Evolutionary conservation across 2,888 invertebrate species (phyloP), one percentile per base, ranked within the genome.

Genomic region (Orgyia antiqua): DNA sequence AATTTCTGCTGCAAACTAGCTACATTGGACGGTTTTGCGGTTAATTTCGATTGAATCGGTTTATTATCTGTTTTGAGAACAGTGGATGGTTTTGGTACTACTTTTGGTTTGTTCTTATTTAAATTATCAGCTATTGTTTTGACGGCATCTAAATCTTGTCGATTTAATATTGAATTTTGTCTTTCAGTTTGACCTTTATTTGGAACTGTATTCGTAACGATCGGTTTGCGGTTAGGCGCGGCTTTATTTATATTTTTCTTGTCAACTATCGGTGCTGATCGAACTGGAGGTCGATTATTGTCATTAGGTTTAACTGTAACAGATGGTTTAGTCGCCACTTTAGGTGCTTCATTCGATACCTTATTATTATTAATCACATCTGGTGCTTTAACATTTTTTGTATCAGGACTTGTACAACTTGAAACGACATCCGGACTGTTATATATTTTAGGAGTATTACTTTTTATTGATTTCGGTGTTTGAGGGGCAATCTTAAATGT

Each of bases 1-100:
- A 94, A 94, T 68, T 92, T 93, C 56, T 93, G 93, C 57, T 94
- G 94, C 51, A 94, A 77, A 35, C 91, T 91, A 15, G 93, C 93
- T 31, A 94, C 93, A 65, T 90, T 93, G 10, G 92, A 92, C 23
- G 82, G 78, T 59, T 90, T 90, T 3, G 90, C 80, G 13, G 88
- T 76, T 33, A 86, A 51, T 58, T 87, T 88, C 23, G 82, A 75
- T 30, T 78, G 77, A 31, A 70, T 70, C 2, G 83, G 62, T 55
- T 82, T 84, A 2, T 55, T 50, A 33, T 64, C 69, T 0, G 72
- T 68, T 51, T 69, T 74, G 53, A 69, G 75, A 13, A 74, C 58
- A 4, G 63, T 42, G 2, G 64, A 51, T 2, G 87, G 84, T 60
- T 84, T 83, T 3, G 87, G 80, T 3, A 83, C 82, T 3, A 83